Evolutionary conservation across 2,113 vertebrate genomes (phyloP), one percentile per base, ranked within the genome.

Genomic region (Lucifuga dentata): DNA sequence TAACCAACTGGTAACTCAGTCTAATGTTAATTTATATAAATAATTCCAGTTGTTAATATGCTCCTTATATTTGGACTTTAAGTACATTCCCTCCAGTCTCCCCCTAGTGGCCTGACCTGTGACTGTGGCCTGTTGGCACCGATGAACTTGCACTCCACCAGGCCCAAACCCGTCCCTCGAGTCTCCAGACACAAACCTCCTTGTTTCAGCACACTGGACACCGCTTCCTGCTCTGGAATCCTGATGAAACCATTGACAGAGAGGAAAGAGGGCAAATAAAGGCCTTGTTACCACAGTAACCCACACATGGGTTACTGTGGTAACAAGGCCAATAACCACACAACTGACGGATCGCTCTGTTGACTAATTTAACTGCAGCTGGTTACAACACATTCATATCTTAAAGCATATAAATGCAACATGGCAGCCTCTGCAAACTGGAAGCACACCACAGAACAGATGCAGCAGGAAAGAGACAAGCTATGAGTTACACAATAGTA

Each of bases 161-260:
- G 85, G 65, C 93, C 93, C 19, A 94, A 91, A 55, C 97, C 95
- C 12, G 92, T 90, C 64, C 93, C 92, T 29, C 87, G 88, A 68
- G 94, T 94, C 83, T 99, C 96, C 87, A 99, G 85, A 85, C 98
- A 99, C 56, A 92, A 87, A 12, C 87, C 72, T 2, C 93, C 93
- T 81, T 98, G 98, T 84, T 91, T 96, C 79, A 99, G 91, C 80
- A 97, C 85, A 75, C 95, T 95, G 46, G 95, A 94, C 68, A 94
- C 91, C 0, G 90, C 89, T 55, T 98, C 96, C 87, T 97, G 96
- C 92, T 96, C 94, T 0, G 98, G 98, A 84, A 99, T 89, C 80
- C 98, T 99, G 89, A 36, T 46, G 61, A 63, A 63, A 23, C 36
- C 74, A 40, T 41, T 33, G 40, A 76, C 50, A 73, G 36, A 65